Evolutionary conservation across 2,113 vertebrate genomes (phyloP), one percentile per base, ranked within the genome.

Genomic region (Oncorhynchus clarkii): DNA sequence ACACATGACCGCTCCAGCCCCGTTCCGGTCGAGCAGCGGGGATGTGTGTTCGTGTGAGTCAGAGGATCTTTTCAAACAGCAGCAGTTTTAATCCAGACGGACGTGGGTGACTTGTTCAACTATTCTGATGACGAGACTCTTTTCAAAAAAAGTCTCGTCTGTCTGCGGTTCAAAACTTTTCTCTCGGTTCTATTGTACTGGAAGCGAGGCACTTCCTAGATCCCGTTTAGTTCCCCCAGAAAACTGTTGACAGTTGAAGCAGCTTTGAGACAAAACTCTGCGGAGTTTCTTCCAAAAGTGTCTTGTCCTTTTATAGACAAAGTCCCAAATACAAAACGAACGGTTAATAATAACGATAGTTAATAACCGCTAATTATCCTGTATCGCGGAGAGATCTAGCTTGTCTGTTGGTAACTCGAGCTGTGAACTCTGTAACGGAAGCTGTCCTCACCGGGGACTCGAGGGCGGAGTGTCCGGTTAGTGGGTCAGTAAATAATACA

Each of bases 381-480:
- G 48, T 12, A 12, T 49, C 48, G 9, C 13, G 48, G 48, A 49
- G 49, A 16, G 49, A 16, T 51, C 49, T 14, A 60, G 6, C 1
- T 4, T 9, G 57, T n/a, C 3, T 60, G 16, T 60, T 14, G 18
- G 51, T 16, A n/a, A 31, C 29, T 31, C 4, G 29, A 31, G n/a
- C 39, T 12, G 67, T 24, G 67, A 70, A 3, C 87, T 3, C 85
- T 77, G 57, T 59, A 80, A 72, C 77, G 89, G 91, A 91, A 89
- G 83, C 85, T 39, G 27, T 22, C 75, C 66, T 72, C 69, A 72
- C 87, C 85, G 81, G 80, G 69, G 72, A 49, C 74, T 72, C 59
- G 73, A 26, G 84, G 92, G 87, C 86, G 90, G 88, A 80, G 89
- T 89, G 85, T 91, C 89, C 90, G 86, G 88, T 85, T 62, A 51